A percentile compares a stretch with the other conserved stretches of the same genome.
These are phyloP conservation scores for Ceyx erithaca DNA, from an alignment of 2,797 vertebrate genomes.

Conservation along the genomic window DNA sequence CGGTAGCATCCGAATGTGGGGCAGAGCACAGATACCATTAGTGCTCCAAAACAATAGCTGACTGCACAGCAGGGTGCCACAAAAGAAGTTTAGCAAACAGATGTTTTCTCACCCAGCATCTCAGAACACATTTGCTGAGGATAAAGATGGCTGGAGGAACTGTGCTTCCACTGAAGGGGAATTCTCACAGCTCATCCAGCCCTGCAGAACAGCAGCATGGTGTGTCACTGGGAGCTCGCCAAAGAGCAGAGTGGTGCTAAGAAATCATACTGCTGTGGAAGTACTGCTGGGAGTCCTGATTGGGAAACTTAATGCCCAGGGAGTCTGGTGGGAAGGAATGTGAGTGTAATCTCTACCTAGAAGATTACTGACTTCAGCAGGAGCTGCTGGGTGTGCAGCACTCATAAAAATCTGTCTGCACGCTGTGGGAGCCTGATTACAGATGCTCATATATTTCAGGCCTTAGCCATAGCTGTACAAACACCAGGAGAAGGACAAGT, in stretches of 20 bases:
- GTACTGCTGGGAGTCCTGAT: neutral
- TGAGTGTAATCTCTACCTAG: neutral
- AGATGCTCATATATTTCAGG: neutral
- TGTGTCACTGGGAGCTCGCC: neutral
- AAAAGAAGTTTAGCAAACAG: conserved; percentile 30
- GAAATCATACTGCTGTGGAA: neutral
- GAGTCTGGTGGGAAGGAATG: neutral
- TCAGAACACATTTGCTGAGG: conserved; percentile 32
- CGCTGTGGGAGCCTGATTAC: neutral
- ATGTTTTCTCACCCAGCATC: conserved; percentile 31
- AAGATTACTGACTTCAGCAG: neutral
- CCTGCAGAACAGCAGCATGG: neutral
- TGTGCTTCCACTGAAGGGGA: neutral
- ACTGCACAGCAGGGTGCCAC: conserved; percentile 33
- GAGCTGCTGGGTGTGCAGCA: neutral
- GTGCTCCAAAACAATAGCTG: neutral
- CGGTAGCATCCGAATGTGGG: neutral
- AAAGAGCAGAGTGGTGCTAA: neutral
- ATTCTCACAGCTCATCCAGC: neutral
- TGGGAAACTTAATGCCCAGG: neutral
- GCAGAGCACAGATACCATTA: neutral
- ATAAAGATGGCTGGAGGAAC: neutral
- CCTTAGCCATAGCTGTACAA: neutral
- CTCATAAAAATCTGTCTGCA: neutral
- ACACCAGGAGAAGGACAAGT: neutral